Conservation (phyloP, 2,888 invertebrate genomes). For the Erpobdella octoculata region DNA sequence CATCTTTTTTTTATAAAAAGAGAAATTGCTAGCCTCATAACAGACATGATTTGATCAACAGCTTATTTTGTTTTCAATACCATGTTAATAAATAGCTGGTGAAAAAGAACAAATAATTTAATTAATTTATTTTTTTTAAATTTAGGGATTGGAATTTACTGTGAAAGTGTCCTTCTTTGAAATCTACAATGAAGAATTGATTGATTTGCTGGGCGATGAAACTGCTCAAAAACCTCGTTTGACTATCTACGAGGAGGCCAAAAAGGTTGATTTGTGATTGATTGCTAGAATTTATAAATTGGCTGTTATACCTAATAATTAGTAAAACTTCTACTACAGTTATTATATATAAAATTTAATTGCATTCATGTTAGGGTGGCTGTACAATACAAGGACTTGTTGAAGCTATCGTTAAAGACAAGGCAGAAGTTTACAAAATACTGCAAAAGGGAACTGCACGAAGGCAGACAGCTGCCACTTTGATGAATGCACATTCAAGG, state of each 20-base stretch:
- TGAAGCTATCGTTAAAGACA: constrained; percentile 79
- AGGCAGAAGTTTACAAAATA: constrained; percentile 74
- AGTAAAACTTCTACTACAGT: too few relatives aligned
- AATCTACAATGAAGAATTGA: constrained; percentile 89
- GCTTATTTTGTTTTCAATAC: too few relatives aligned
- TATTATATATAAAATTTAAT: too few relatives aligned
- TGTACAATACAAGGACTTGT: constrained; percentile 84
- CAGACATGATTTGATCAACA: too few relatives aligned
- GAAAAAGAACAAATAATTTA: too few relatives aligned
- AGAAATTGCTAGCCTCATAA: too few relatives aligned
- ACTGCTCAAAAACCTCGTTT: constrained; percentile 61
- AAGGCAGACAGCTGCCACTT: constrained; percentile 79
- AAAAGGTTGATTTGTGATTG: constrained; percentile 47
- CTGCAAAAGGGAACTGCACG: constrained; percentile 77
- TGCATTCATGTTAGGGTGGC: constrained; percentile 76
- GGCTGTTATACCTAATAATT: not conserved
- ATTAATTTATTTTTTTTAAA: too few relatives aligned
- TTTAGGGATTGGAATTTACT: constrained; percentile 65
- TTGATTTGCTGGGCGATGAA: constrained; percentile 71
- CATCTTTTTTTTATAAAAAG: too few relatives aligned
- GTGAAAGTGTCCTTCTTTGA: constrained; percentile 87
- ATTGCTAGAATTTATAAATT: not conserved
- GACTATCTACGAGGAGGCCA: constrained; percentile 55
- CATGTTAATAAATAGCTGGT: too few relatives aligned
- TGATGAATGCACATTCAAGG: constrained; percentile 89